A percentile compares a stretch with the other conserved stretches of the same genome.
phyloP scores from a whole-genome alignment of 2,113 vertebrate species.

The Hystrix brachyura region DNA sequence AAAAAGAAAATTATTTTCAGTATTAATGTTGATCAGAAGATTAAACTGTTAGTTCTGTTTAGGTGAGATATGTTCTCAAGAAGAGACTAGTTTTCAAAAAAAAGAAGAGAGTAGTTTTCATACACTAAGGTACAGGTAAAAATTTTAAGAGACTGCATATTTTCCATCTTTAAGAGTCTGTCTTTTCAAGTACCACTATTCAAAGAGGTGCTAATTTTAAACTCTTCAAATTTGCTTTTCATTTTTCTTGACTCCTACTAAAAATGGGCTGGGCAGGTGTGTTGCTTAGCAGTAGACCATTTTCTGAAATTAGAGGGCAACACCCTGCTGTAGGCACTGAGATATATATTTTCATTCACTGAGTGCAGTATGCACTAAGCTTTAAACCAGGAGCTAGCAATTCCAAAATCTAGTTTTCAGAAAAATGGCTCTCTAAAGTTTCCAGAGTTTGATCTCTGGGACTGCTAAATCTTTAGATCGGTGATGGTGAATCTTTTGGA shows the following conservation, averaged over 20 bases:
- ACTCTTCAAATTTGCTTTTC: neutral
- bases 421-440: neutral
- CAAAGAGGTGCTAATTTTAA: slow-evolving; percentile 34
- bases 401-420: neutral
- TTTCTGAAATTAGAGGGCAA: neutral
- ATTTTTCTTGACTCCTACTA: neutral
- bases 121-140: neutral
- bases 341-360: neutral
- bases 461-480: neutral
- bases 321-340: neutral
- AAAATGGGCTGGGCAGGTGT: neutral
- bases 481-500: too few relatives aligned
- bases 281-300: neutral
- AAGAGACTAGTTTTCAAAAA: neutral
- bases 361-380: neutral
- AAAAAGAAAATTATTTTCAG: neutral
- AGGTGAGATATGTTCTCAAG: neutral
- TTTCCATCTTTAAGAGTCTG: neutral
- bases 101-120: neutral
- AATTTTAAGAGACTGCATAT: neutral
- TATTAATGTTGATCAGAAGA: neutral
- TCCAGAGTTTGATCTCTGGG: neutral
- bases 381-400: neutral
- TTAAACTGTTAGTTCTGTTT: neutral
- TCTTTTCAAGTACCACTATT: neutral